These are phyloP conservation scores for Alces alces DNA, from an alignment of 2,113 vertebrate genomes.

Conservation along the genomic window DNA sequence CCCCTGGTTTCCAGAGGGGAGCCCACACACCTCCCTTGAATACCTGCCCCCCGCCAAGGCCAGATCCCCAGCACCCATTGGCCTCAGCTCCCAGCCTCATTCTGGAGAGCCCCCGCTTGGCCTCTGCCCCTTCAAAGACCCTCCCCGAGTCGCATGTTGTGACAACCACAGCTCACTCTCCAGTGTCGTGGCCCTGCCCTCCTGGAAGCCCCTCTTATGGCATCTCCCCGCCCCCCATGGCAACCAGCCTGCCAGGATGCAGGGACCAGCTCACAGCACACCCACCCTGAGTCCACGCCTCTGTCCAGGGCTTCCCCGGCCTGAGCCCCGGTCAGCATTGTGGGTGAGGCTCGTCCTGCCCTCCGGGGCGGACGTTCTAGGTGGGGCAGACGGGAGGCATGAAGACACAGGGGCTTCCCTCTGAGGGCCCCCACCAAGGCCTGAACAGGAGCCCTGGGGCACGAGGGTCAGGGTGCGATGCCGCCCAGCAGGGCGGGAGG, in stretches of 20 bases:
- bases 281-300: background rate
- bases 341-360: background rate
- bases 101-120: background rate
- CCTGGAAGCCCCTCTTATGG: background rate
- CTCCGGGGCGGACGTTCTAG: fast-evolving
- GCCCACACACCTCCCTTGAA: background rate
- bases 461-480: too few species aligned
- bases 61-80: background rate
- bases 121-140: background rate
- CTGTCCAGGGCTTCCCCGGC: background rate
- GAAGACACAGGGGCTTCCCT: background rate
- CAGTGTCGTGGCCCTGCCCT: background rate
- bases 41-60: background rate
- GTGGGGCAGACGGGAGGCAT: background rate
- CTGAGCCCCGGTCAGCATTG: fast-evolving
- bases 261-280: background rate
- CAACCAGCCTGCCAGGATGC: background rate
- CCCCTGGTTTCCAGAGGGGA: background rate
- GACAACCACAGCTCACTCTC: fast-evolving
- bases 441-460: background rate
- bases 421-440: background rate
- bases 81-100: background rate
- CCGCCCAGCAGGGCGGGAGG: background rate
- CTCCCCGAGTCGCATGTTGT: fast-evolving
- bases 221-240: fast-evolving